phyloP scores from a whole-genome alignment of 2,888 invertebrate species.

The Ennomos quercinarius region DNA sequence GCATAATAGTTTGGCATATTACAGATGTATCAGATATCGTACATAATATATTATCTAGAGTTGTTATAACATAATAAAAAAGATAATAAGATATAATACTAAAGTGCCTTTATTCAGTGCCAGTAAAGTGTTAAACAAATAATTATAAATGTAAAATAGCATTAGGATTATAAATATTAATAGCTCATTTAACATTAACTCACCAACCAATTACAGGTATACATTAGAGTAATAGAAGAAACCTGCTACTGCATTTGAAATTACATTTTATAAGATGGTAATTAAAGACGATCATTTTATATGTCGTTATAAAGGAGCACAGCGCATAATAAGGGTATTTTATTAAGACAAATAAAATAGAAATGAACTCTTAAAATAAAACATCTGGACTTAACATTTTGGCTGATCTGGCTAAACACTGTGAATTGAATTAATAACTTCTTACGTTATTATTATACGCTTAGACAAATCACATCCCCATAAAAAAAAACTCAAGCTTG shows the following conservation, averaged over 20 bases:
- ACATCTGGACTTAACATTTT: too few species aligned
- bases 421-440: too few species aligned
- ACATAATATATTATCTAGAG: background rate
- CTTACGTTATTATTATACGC: too few species aligned
- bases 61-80: background rate
- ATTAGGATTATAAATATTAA: background rate
- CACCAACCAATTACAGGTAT: background rate
- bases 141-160: background rate
- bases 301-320: too few species aligned
- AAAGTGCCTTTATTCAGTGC: background rate
- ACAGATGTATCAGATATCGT: too few species aligned
- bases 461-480: too few species aligned
- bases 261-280: slow-evolving; percentile 8
- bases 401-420: too few species aligned
- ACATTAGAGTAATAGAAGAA: slow-evolving; percentile 1
- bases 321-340: too few species aligned
- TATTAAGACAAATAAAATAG: too few species aligned
- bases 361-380: too few species aligned
- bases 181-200: background rate
- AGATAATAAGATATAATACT: background rate
- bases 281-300: background rate
- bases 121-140: background rate
- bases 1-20: too few species aligned
- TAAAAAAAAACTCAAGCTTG: too few species aligned
- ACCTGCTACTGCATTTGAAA: background rate